Conservation (phyloP, 1,140 invertebrate species). For the Lethrus apterus region DNA sequence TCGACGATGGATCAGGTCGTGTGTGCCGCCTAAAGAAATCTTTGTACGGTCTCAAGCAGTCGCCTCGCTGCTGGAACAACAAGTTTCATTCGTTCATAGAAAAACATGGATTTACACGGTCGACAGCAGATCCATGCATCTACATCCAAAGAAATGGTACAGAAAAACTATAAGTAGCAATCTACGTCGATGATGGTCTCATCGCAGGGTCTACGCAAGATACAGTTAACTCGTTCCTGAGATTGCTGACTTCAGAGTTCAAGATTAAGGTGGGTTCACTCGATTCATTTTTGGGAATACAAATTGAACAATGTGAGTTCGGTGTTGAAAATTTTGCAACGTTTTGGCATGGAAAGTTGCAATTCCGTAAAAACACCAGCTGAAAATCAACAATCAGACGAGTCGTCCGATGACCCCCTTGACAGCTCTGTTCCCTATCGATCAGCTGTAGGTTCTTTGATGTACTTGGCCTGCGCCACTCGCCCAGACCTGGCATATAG, state of each 20-base stretch:
- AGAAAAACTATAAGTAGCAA: neutral
- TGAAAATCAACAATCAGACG: conserved; percentile 16
- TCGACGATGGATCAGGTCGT: conserved; percentile 18
- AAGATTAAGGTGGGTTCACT: conserved; percentile 15
- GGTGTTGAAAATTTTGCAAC: conserved; percentile 9
- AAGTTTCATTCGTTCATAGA: conserved; percentile 30
- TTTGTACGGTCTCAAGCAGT: conserved; percentile 29
- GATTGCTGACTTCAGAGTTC: conserved; percentile 15
- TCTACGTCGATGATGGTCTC: conserved; percentile 5
- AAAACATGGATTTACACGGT: conserved; percentile 1
- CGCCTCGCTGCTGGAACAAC: conserved; percentile 32
- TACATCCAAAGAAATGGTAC: too few relatives aligned
- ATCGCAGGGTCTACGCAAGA: conserved; percentile 5
- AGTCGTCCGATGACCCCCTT: neutral
- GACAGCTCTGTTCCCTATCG: conserved; percentile 3
- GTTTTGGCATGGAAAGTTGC: conserved; percentile 20
- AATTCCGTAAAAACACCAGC: conserved; percentile 25
- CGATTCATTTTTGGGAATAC: conserved; percentile 17
- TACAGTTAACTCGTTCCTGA: conserved; percentile 11
- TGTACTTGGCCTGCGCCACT: too few relatives aligned
- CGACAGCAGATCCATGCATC: too few relatives aligned
- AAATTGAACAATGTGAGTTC: conserved; percentile 5
- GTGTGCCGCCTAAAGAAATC: conserved; percentile 12
- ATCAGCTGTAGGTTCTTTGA: conserved; percentile 6
- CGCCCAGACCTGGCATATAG: too few relatives aligned